Conservation (phyloP, 1,140 invertebrate genomes). For the Mamestra configurata region DNA sequence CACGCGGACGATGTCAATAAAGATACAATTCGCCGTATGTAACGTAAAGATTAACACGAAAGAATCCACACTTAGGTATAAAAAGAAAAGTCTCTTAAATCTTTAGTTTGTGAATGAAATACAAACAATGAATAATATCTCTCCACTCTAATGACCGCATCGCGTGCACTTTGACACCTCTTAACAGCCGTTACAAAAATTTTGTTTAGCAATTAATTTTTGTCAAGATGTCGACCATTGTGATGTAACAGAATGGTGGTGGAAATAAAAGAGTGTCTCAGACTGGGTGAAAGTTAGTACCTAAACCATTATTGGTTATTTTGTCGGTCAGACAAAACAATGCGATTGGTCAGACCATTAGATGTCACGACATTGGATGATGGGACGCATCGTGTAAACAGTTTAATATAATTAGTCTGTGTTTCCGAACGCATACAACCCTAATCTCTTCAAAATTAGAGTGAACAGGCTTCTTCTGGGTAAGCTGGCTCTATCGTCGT, state of each 20-base stretch:
- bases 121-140: conserved; percentile 21
- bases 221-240: conserved; percentile 40
- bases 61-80: no score
- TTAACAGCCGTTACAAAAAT: conserved; percentile 10
- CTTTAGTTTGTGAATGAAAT: no score
- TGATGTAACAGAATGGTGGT: conserved; percentile 15
- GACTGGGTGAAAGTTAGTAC: conserved; percentile 46
- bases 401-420: not conserved
- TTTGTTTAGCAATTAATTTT: conserved; percentile 41
- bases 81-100: no score
- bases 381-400: not conserved
- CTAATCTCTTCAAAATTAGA: no score
- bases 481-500: no score
- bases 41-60: no score
- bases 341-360: conserved; percentile 34
- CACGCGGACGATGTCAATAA: no score
- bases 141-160: conserved; percentile 4
- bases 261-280: conserved; percentile 15
- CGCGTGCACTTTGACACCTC: conserved; percentile 29
- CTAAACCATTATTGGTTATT: conserved; percentile 15
- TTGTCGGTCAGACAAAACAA: conserved; percentile 55
- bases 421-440: no score
- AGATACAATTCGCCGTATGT: no score
- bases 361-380: conserved; percentile 33
- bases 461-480: no score